A percentile compares a stretch with the other conserved stretches of the same genome.
phyloP scores from a whole-genome alignment of 2,113 vertebrate genomes.

The Python bivittatus region DNA sequence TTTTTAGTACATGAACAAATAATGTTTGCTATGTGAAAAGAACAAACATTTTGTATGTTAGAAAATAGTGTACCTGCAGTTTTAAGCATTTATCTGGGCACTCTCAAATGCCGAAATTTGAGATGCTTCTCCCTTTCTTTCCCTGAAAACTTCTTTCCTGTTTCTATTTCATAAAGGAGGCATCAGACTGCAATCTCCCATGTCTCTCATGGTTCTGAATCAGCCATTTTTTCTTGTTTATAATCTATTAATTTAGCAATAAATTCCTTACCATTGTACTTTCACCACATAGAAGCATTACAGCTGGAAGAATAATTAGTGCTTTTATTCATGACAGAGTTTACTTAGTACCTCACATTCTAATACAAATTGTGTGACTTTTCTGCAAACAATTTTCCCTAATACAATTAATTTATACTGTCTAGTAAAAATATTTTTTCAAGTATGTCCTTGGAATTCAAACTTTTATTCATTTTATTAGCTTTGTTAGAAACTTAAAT shows the following conservation, averaged over 20 bases:
- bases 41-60: neutral
- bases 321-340: neutral
- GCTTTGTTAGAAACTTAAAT: neutral
- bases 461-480: neutral
- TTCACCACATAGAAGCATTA: neutral
- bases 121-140: neutral
- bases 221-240: neutral
- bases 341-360: neutral
- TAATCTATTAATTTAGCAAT: neutral
- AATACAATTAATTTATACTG: neutral
- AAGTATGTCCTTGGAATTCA: neutral
- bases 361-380: neutral
- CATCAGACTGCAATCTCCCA: neutral
- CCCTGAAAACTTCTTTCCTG: neutral
- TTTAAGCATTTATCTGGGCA: neutral
- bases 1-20: neutral
- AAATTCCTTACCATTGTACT: neutral
- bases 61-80: neutral
- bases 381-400: neutral
- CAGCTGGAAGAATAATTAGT: neutral
- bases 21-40: neutral
- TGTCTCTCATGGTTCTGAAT: neutral
- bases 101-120: neutral
- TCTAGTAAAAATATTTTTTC: neutral
- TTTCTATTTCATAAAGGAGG: neutral